Percentiles rank a stretch among this genome's conserved stretches.
Conservation (phyloP, 2,113 vertebrate species). For the Phasianus colchicus region DNA sequence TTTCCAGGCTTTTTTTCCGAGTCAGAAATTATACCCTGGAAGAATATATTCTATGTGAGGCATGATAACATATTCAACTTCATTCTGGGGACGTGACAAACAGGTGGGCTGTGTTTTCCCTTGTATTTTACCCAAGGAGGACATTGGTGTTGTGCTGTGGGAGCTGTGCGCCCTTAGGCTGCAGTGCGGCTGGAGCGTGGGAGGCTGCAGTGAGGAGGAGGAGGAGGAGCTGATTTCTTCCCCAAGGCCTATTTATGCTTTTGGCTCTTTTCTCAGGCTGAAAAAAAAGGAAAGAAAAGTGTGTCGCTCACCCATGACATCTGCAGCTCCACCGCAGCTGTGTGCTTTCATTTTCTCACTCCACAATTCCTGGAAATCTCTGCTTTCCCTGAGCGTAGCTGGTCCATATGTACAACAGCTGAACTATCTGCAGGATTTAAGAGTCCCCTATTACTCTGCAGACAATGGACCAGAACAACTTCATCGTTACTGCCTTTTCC, state of each 20-base stretch:
- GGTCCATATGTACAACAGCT: constrained; percentile 20
- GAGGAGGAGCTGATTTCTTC: not conserved
- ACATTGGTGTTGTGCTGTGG: not conserved
- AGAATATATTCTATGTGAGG: not conserved
- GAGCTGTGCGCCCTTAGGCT: rapidly evolving
- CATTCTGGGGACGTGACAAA: rapidly evolving
- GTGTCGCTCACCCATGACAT: not conserved
- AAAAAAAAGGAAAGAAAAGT: not conserved
- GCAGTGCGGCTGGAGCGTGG: rapidly evolving
- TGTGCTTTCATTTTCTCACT: constrained; percentile 49
- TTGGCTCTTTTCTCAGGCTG: constrained; percentile 22
- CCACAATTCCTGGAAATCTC: constrained; percentile 64
- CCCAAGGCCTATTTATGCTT: constrained; percentile 4
- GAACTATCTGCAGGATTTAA: constrained; percentile 18
- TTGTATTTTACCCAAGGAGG: not conserved
- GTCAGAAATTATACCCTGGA: rapidly evolving
- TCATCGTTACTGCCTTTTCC: not conserved
- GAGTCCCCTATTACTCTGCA: constrained; percentile 6
- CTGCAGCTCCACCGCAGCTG: constrained; percentile 49
- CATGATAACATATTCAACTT: not conserved
- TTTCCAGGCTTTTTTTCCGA: not conserved
- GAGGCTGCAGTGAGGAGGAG: not conserved
- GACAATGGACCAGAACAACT: constrained; percentile 9
- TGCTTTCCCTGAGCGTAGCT: constrained; percentile 36
- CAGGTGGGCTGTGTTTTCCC: not conserved